phyloP scores from a whole-genome alignment of 2,888 invertebrate genomes.

The Xanthorhoe spadicearia region DNA sequence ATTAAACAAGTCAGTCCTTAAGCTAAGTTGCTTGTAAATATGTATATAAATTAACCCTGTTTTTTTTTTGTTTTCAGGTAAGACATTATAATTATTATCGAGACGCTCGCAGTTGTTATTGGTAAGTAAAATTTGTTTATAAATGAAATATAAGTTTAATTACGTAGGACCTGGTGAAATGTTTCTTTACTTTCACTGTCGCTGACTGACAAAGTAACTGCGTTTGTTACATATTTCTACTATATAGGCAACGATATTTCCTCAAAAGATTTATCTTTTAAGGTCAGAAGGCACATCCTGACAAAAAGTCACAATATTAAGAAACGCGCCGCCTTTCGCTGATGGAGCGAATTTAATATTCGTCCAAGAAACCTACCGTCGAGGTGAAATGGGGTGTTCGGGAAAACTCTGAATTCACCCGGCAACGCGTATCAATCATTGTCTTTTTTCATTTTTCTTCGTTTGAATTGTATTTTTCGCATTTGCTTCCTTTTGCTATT shows the following conservation, averaged over 20 bases:
- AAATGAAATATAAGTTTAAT: neutral
- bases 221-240: neutral
- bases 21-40: neutral
- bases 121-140: too few relatives aligned
- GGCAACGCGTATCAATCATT: constrained; percentile 67
- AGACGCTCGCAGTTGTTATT: neutral
- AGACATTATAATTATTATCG: constrained; percentile 32
- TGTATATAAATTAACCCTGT: too few relatives aligned
- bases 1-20: too few relatives aligned
- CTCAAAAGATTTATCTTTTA: constrained; percentile 11
- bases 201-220: neutral
- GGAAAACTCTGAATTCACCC: constrained; percentile 63
- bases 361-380: constrained; percentile 63
- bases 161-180: neutral
- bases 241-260: neutral
- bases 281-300: constrained; percentile 32
- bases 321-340: constrained; percentile 63
- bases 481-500: constrained; percentile 41
- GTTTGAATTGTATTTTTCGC: constrained; percentile 51
- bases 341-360: constrained; percentile 79
- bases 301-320: constrained; percentile 71
- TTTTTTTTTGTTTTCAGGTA: constrained; percentile 52
- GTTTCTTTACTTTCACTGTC: neutral
- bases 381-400: constrained; percentile 46
- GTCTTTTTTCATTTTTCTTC: constrained; percentile 58